phyloP scores from a whole-genome alignment of 1,140 invertebrate genomes.

The Artemia franciscana region DNA sequence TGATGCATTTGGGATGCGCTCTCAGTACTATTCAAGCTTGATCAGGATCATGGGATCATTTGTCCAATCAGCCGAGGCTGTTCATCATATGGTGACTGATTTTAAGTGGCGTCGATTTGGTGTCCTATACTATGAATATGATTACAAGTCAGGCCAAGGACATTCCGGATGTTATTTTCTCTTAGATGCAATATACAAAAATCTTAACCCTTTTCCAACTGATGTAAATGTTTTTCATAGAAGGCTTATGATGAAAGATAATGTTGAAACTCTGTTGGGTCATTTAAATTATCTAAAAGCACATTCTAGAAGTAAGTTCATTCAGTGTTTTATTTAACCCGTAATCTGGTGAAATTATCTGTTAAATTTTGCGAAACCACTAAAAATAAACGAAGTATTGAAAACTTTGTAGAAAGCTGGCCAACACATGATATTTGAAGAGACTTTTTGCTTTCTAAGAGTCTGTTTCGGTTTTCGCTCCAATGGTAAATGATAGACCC shows the following conservation, averaged over 20 bases:
- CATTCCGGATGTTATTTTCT: conserved; percentile 49
- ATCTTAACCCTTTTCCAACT: conserved; percentile 28
- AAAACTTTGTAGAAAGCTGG: too few relatives aligned
- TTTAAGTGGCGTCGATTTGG: conserved; percentile 16
- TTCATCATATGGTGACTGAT: not conserved
- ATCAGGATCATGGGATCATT: conserved; percentile 63
- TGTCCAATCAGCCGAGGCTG: not conserved
- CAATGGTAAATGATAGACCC: too few relatives aligned
- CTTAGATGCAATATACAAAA: conserved; percentile 36
- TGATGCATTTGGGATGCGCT: conserved; percentile 44
- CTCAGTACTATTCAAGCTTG: conserved; percentile 38
- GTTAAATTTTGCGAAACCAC: too few relatives aligned
- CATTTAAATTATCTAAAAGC: conserved; percentile 6
- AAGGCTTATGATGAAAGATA: not conserved
- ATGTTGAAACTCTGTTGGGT: not conserved
- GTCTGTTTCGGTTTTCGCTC: too few relatives aligned
- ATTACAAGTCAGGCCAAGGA: conserved; percentile 22
- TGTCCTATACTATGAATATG: conserved; percentile 43
- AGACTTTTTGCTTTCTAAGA: too few relatives aligned
- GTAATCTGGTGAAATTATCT: too few relatives aligned
- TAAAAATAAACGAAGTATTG: too few relatives aligned
- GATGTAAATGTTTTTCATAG: not conserved
- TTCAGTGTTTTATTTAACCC: too few relatives aligned
- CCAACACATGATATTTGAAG: too few relatives aligned
- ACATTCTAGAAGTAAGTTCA: conserved; percentile 24